These are phyloP conservation scores for Falco berigora DNA, from an alignment of 2,797 vertebrate genomes.

Conservation along the genomic window DNA sequence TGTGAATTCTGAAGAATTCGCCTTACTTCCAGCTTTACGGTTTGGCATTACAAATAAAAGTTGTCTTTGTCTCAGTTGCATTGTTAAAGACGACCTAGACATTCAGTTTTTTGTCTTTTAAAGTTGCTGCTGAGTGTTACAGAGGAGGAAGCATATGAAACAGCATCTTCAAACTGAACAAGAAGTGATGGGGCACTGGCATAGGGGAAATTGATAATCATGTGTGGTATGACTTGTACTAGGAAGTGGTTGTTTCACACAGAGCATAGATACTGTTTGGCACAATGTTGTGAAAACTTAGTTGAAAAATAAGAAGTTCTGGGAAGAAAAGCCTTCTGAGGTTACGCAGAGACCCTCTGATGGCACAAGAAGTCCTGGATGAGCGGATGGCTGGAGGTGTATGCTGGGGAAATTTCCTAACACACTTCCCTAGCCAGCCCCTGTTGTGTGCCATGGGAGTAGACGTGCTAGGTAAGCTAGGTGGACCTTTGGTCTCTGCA, in stretches of 20 bases:
- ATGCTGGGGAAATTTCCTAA: background rate
- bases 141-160: background rate
- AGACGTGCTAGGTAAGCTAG: background rate
- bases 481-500: background rate
- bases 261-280: rapidly evolving
- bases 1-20: rapidly evolving
- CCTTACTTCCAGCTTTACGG: rapidly evolving
- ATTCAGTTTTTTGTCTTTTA: too few relatives aligned
- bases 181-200: rapidly evolving
- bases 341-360: background rate
- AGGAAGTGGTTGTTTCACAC: background rate
- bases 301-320: background rate
- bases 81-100: background rate
- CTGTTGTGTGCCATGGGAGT: rapidly evolving
- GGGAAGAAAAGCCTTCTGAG: background rate
- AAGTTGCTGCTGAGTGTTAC: too few relatives aligned
- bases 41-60: rapidly evolving
- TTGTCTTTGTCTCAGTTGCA: rapidly evolving
- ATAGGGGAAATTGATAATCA: rapidly evolving
- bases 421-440: background rate
- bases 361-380: background rate
- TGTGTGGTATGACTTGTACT: rapidly evolving
- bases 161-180: too few relatives aligned
- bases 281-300: background rate
- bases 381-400: background rate